A percentile compares a stretch with the other conserved stretches of the same genome.
phyloP scores from a whole-genome alignment of 1,140 invertebrate species.

The Conus betulinus region DNA sequence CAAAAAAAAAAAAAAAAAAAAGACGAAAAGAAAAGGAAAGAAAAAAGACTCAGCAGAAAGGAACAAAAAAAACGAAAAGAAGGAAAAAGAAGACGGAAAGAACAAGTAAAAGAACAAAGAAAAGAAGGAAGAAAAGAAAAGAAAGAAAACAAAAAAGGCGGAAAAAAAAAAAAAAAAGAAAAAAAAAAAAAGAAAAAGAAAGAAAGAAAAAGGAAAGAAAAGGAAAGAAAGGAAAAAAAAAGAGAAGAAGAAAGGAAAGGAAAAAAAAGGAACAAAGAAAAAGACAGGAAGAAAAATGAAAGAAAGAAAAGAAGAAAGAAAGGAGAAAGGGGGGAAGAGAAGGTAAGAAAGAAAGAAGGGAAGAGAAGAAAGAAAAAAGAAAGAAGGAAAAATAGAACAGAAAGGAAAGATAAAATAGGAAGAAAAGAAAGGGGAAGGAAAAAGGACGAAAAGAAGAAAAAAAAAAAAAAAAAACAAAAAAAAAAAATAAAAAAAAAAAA shows the following conservation, averaged over 20 bases:
- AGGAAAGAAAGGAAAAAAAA: not conserved
- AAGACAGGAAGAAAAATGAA: not conserved
- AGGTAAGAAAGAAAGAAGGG: not conserved
- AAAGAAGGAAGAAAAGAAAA: no score
- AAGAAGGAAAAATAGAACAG: not conserved
- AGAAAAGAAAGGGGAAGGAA: not conserved
- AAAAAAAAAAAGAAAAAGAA: no score
- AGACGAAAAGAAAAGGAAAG: no score
- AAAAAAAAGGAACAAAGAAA: not conserved
- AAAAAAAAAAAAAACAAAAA: not conserved
- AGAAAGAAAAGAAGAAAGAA: not conserved
- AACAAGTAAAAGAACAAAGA: no score
- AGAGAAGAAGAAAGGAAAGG: conserved; percentile 3
- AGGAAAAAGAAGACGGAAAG: no score
- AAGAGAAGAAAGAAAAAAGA: not conserved
- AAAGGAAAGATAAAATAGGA: no score
- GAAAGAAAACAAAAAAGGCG: no score
- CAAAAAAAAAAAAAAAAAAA: no score
- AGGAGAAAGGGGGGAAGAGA: not conserved
- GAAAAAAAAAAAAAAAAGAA: no score
- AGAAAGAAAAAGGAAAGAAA: not conserved
- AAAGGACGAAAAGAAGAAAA: not conserved
- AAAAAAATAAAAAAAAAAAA: not conserved
- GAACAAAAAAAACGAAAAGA: no score
- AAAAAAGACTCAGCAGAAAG: no score